A percentile compares a stretch with the other conserved stretches of the same genome.
These are phyloP conservation scores for Leptopilina myrica DNA, from an alignment of 2,888 invertebrate genomes.

Conservation along the genomic window DNA sequence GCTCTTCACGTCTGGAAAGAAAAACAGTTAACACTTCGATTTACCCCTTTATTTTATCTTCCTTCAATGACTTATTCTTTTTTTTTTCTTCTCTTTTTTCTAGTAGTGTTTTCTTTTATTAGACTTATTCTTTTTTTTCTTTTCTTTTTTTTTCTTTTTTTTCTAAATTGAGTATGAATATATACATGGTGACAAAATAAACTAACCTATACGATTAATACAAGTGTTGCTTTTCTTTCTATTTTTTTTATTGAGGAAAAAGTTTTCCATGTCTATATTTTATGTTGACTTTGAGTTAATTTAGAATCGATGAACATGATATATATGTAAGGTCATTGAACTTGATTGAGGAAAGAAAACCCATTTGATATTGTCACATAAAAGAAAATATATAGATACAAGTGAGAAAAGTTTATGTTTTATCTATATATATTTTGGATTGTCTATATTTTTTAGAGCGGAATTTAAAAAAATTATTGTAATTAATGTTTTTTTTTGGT, in stretches of 20 bases:
- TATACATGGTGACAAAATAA: background rate
- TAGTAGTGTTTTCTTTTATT: conserved; percentile 19
- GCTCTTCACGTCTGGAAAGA: conserved; percentile 9
- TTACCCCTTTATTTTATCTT: conserved; percentile 21
- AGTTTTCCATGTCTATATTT: conserved; percentile 16
- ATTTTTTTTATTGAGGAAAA: conserved; percentile 19
- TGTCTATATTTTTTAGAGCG: too few relatives aligned
- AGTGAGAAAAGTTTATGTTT: background rate
- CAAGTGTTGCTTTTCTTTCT: conserved; percentile 13
- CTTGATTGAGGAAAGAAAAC: background rate
- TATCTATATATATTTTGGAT: background rate
- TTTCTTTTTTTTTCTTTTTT: background rate
- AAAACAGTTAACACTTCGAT: conserved; percentile 28
- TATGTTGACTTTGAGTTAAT: background rate
- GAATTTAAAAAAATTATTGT: too few relatives aligned
- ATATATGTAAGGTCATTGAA: background rate
- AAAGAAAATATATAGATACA: background rate
- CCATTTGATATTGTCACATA: conserved; percentile 10
- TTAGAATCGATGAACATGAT: conserved; percentile 1
- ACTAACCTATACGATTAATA: conserved; percentile 19
- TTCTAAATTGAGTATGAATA: background rate
- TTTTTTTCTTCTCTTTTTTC: background rate
- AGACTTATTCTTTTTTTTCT: background rate
- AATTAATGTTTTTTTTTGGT: too few relatives aligned
- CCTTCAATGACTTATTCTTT: background rate